phyloP scores from a whole-genome alignment of 2,888 invertebrate genomes.

The Drosophila sordidula region DNA sequence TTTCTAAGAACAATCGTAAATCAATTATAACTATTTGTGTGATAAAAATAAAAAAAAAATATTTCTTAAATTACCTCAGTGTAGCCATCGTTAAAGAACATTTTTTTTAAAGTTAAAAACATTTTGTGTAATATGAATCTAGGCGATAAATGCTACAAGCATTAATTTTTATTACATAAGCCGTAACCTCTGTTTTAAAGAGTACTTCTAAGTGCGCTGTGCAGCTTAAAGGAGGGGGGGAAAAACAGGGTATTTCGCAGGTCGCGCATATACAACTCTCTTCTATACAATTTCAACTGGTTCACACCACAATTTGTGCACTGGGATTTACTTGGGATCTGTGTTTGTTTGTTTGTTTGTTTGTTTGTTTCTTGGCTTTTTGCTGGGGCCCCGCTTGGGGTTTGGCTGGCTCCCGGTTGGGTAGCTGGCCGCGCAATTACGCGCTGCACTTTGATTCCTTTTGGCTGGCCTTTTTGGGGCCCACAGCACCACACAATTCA shows the following conservation, averaged over 20 bases:
- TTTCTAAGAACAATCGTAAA: too few species aligned
- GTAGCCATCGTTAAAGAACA: too few species aligned
- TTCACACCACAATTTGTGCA: conserved; percentile 79
- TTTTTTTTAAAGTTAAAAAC: too few species aligned
- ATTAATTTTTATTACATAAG: too few species aligned
- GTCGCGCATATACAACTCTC: background rate
- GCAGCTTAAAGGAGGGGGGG: too few species aligned
- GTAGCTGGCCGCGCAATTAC: conserved; percentile 67
- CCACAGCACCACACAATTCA: conserved; percentile 59
- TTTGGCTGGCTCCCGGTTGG: conserved; percentile 51
- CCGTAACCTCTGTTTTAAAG: too few species aligned
- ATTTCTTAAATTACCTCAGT: too few species aligned
- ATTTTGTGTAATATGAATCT: too few species aligned
- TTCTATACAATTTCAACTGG: conserved; percentile 28
- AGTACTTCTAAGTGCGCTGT: too few species aligned
- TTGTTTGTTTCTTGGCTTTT: conserved; percentile 37
- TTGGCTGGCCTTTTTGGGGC: conserved; percentile 29
- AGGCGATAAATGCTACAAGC: too few species aligned
- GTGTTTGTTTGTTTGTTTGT: conserved; percentile 61
- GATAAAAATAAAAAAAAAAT: too few species aligned
- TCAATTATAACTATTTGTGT: too few species aligned
- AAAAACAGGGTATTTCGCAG: conserved; percentile 29
- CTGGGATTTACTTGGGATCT: conserved; percentile 27
- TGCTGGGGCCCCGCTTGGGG: conserved; percentile 1
- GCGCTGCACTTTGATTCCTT: conserved; percentile 76